Evolutionary conservation across 2,888 invertebrate species (phyloP).

Genomic region (Coecobrya sp.): DNA sequence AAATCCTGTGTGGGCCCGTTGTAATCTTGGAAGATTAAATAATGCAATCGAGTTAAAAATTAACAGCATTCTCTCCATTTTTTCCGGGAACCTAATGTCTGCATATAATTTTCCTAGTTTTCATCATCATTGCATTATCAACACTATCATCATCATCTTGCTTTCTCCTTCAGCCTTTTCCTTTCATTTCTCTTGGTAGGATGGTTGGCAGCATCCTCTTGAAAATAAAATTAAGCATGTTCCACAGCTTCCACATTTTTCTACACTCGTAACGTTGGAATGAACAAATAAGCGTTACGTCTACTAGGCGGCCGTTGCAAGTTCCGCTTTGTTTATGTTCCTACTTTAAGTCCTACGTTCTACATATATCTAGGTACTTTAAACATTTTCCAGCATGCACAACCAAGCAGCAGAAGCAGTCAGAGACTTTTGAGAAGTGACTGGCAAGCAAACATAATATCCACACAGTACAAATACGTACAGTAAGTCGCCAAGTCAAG

Average conservation of each 20-base stretch:
- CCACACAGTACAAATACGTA: too few species aligned
- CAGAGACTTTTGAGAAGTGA: not conserved
- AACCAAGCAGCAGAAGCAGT: not conserved
- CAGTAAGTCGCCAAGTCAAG: too few species aligned
- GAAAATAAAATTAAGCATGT: conserved; percentile 64
- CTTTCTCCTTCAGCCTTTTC: not conserved
- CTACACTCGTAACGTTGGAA: not conserved
- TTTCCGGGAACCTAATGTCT: not conserved
- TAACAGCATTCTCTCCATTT: too few species aligned
- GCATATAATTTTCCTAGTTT: conserved; percentile 36
- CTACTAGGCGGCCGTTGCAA: not conserved
- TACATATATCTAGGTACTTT: not conserved
- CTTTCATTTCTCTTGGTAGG: not conserved
- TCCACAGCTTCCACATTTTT: conserved; percentile 23
- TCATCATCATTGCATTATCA: conserved; percentile 54
- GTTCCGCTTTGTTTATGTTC: conserved; percentile 16
- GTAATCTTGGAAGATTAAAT: too few species aligned
- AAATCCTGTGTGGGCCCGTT: too few species aligned
- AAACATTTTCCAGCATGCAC: not conserved
- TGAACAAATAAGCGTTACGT: not conserved
- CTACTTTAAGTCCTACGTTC: not conserved
- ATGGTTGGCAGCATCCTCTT: not conserved
- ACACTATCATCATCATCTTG: conserved; percentile 15
- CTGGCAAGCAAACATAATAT: too few species aligned
- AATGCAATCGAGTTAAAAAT: too few species aligned